Percentiles rank a stretch among this genome's conserved stretches.
These are phyloP conservation scores for Sebastes variabilis DNA, from an alignment of 2,797 vertebrate species.

Conservation along the genomic window DNA sequence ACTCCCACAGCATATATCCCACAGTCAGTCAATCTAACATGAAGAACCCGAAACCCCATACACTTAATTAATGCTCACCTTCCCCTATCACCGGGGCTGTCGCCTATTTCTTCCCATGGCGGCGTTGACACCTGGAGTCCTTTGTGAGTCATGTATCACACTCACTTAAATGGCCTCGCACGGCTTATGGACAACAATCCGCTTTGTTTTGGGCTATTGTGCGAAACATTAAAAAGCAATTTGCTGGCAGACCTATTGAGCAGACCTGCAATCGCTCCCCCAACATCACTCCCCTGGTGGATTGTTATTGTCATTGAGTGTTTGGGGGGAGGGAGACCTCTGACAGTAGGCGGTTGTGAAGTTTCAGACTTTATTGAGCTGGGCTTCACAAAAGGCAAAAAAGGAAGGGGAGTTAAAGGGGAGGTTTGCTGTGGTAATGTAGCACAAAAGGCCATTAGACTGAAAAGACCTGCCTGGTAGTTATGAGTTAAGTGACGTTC, in stretches of 20 bases:
- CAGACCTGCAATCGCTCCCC: slow-evolving; percentile 64
- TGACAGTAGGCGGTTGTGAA: slow-evolving; percentile 60
- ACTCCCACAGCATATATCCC: slow-evolving; percentile 13
- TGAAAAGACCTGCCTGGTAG: background rate
- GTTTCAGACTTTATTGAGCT: slow-evolving; percentile 72
- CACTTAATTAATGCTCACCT: slow-evolving; percentile 81
- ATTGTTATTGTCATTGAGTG: slow-evolving; percentile 79
- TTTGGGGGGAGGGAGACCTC: slow-evolving; percentile 35
- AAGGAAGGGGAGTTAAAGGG: slow-evolving; percentile 31
- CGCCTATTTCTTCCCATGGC: slow-evolving; percentile 44
- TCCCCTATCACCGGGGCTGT: slow-evolving; percentile 61
- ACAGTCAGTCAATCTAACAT: slow-evolving; percentile 10
- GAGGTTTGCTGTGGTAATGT: slow-evolving; percentile 35
- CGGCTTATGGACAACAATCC: slow-evolving; percentile 89
- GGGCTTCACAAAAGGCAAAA: slow-evolving; percentile 65
- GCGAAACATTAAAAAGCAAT: slow-evolving; percentile 87
- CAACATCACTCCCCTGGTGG: slow-evolving; percentile 74
- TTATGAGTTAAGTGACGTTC: background rate
- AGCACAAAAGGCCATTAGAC: background rate
- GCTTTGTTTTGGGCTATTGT: slow-evolving; percentile 87
- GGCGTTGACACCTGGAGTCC: slow-evolving; percentile 80
- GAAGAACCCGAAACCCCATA: slow-evolving; percentile 65
- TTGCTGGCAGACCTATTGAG: slow-evolving; percentile 81
- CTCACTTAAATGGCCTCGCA: slow-evolving; percentile 89
- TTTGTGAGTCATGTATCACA: slow-evolving; percentile 88